These are phyloP conservation scores for Stomatorhinus walkeri DNA, from an alignment of 2,797 vertebrate genomes.

Conservation along the genomic window DNA sequence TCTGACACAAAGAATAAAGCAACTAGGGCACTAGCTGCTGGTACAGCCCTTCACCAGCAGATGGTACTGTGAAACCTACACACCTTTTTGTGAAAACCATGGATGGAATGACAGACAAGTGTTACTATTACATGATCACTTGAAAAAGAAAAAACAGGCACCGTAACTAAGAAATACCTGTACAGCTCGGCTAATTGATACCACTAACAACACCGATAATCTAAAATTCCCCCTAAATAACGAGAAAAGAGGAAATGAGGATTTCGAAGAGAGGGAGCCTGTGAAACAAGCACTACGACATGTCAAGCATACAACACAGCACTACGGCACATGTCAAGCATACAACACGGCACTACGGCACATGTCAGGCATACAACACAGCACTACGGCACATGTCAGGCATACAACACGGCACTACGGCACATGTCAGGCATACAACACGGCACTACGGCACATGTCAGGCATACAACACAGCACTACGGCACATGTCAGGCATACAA, in stretches of 20 bases:
- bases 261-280: neutral
- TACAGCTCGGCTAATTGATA: neutral
- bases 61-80: constrained; percentile 16
- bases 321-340: too few species aligned
- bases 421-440: neutral
- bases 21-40: neutral
- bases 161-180: neutral
- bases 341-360: too few species aligned
- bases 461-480: too few species aligned
- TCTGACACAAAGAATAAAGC: neutral
- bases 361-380: too few species aligned
- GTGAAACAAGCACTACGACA: neutral
- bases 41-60: neutral
- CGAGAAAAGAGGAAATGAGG: neutral
- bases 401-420: too few species aligned
- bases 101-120: neutral
- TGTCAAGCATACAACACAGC: too few species aligned
- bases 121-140: neutral
- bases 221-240: neutral
- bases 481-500: neutral
- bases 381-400: neutral
- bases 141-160: neutral
- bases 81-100: neutral
- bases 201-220: too few species aligned
- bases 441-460: too few species aligned